Conservation (phyloP, 1,140 invertebrate species). For the Linepithema humile region DNA sequence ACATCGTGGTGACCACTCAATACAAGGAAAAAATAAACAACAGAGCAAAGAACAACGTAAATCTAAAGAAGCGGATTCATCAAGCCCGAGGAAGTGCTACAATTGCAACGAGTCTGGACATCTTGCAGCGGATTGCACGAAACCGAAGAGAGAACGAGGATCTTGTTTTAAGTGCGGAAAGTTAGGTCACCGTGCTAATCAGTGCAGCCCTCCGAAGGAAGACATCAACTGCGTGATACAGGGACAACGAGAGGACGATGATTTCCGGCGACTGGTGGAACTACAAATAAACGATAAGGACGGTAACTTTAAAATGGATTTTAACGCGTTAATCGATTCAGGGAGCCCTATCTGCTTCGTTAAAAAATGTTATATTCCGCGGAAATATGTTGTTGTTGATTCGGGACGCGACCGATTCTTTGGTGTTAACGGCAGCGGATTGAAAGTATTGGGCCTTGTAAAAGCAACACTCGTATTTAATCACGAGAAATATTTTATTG, state of each 20-base stretch:
- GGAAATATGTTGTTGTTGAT: background rate
- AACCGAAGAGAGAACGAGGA: slow-evolving; percentile 47
- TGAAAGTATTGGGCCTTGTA: background rate
- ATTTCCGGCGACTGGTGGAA: background rate
- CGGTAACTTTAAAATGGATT: background rate
- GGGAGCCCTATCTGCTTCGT: background rate
- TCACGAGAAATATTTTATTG: background rate
- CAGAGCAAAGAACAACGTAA: background rate
- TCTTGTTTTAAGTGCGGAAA: slow-evolving; percentile 62
- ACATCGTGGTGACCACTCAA: background rate
- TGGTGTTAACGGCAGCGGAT: background rate
- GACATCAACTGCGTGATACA: background rate
- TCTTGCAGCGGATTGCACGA: slow-evolving; percentile 11
- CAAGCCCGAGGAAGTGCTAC: background rate
- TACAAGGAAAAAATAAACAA: background rate
- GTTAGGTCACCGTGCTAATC: slow-evolving; percentile 23
- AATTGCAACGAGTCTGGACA: slow-evolving; percentile 9
- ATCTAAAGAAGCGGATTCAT: background rate
- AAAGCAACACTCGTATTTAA: background rate
- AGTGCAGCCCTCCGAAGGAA: background rate
- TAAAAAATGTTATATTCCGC: background rate
- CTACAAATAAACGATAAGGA: background rate
- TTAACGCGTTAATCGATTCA: background rate
- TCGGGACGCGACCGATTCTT: background rate
- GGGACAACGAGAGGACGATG: background rate